These are phyloP conservation scores for Engystomops pustulosus DNA, from an alignment of 2,113 vertebrate species.

Conservation along the genomic window DNA sequence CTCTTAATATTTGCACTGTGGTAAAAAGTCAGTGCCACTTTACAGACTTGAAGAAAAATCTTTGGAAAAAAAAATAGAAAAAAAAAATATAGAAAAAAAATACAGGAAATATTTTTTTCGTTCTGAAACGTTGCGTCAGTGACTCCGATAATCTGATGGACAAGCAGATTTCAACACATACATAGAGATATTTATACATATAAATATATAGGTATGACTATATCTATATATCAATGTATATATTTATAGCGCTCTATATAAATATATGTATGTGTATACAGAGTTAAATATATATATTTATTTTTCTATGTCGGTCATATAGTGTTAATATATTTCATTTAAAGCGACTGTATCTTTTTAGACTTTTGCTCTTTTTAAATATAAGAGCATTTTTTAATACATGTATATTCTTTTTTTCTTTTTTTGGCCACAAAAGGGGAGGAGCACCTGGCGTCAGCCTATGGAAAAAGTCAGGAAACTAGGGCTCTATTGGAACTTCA, in stretches of 20 bases:
- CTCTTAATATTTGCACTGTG: conserved; percentile 32
- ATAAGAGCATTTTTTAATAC: conserved; percentile 27
- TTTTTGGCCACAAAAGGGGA: not conserved
- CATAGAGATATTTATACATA: conserved; percentile 62
- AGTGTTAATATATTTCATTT: conserved; percentile 42
- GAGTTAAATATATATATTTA: conserved; percentile 52
- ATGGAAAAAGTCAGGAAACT: not conserved
- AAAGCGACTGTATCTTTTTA: conserved; percentile 33
- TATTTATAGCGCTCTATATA: conserved; percentile 50
- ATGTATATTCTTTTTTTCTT: conserved; percentile 16
- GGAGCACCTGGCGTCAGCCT: not conserved
- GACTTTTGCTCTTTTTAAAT: conserved; percentile 17
- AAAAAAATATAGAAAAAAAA: not conserved
- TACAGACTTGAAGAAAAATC: conserved; percentile 8
- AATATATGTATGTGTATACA: conserved; percentile 48
- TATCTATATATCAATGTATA: conserved; percentile 61
- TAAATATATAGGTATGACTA: conserved; percentile 68
- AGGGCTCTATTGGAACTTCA: not conserved
- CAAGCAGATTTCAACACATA: conserved; percentile 21
- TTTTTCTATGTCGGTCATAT: conserved; percentile 48
- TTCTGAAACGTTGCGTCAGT: not conserved
- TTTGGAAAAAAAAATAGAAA: too few species aligned
- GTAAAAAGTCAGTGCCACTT: conserved; percentile 61
- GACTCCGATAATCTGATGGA: not conserved
- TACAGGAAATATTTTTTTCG: conserved; percentile 16